Conservation (phyloP, 2,888 invertebrate species). For the Rambutsinella grinnellia region DNA sequence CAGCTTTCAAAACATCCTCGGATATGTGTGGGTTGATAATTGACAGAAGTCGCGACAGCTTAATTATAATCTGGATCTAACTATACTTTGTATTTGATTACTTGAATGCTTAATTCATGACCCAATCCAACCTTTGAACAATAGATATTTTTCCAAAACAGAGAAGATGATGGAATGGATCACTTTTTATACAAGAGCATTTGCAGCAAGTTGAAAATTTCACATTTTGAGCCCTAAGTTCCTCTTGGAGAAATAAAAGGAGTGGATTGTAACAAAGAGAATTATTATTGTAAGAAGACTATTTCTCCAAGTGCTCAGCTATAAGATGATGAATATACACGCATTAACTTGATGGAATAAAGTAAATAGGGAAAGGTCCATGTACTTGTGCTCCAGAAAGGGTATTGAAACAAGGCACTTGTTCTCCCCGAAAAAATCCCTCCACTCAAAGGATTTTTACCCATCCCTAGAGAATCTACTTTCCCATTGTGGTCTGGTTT, state of each 20-base stretch:
- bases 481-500: slow-evolving; percentile 46
- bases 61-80: no score
- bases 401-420: slow-evolving; percentile 32
- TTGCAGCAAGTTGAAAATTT: no score
- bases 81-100: no score
- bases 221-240: no score
- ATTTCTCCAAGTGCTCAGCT: neutral
- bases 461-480: slow-evolving; percentile 40
- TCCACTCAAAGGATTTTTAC: slow-evolving; percentile 54
- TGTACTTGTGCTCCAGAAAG: neutral
- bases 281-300: neutral
- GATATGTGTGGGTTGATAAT: no score
- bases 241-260: neutral
- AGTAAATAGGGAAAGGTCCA: neutral
- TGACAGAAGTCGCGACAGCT: no score
- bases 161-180: no score
- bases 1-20: no score
- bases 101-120: no score
- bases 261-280: neutral
- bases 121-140: no score
- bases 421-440: slow-evolving; percentile 41
- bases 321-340: neutral
- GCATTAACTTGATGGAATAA: neutral
- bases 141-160: no score
- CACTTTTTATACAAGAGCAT: no score